phyloP scores from a whole-genome alignment of 2,797 vertebrate species.

The Huso huso region DNA sequence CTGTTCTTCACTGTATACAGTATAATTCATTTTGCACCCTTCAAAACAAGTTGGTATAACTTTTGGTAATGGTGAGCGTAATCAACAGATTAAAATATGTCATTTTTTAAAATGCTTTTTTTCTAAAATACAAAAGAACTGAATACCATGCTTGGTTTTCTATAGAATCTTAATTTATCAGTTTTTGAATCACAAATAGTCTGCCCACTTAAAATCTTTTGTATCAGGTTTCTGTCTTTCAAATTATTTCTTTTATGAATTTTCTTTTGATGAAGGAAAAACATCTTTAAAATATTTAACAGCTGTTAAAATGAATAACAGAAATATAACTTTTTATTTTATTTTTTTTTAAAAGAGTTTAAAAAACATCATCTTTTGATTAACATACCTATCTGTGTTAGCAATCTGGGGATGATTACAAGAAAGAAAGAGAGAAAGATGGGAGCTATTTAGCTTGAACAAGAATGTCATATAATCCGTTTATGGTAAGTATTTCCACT shows the following conservation, averaged over 20 bases:
- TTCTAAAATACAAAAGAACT: no score
- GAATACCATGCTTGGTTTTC: no score
- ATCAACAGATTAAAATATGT: no score
- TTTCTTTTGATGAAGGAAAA: slow-evolving; percentile 41
- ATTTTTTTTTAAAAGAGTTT: no score
- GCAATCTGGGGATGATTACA: slow-evolving; percentile 37
- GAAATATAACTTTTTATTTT: slow-evolving; percentile 25
- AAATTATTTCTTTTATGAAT: slow-evolving; percentile 28
- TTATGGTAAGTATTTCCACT: slow-evolving; percentile 28
- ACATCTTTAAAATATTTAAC: slow-evolving; percentile 51
- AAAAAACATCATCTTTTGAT: slow-evolving; percentile 43
- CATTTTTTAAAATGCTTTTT: no score
- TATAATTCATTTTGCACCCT: no score
- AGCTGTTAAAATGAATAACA: slow-evolving; percentile 47
- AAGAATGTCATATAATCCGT: slow-evolving; percentile 27
- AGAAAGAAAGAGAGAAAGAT: slow-evolving; percentile 8
- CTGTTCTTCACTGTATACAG: no score
- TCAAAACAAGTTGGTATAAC: no score
- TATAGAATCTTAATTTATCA: no score
- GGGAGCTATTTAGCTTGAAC: slow-evolving; percentile 18
- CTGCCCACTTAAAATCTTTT: no score
- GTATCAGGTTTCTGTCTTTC: slow-evolving; percentile 20
- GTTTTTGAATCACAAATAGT: no score
- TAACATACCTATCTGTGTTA: slow-evolving; percentile 40
- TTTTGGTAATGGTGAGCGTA: no score